Base-by-base conservation (phyloP, 2,888 invertebrate species). In the Drosophila suboccidentalis region DNA sequence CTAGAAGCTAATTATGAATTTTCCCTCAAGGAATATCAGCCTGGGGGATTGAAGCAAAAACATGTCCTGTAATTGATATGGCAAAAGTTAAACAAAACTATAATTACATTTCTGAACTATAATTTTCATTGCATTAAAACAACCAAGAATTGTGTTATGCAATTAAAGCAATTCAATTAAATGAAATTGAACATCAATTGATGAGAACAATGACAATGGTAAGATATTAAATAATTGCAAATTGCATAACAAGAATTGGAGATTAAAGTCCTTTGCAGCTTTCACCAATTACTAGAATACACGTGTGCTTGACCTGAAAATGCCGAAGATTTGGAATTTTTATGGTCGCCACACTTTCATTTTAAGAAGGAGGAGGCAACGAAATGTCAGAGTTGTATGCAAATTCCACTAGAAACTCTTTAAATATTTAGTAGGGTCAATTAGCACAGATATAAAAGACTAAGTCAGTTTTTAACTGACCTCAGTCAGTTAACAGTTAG, bases 301-400 rank as follows among this genome's bases (percentile, higher is more conserved):
- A 36, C 36, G 46, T 44, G 34, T 22, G n/a, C 15, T 44, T 39
- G 49, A 41, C 58, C 49, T 29, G 19, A 43, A 17, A 36, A 26
- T 36, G 9, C 8, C 11, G 34, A 10, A 8, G 13, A 36, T 44
- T 19, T 19, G 1, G 4, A 32, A 11, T 15, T 44, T 36, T 36
- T 22, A 44, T 34, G 11, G 32, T 5, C 11, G 2, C 5, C 5
- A 22, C 49, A 57, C 39, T 57, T 63, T 63, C 22, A 39, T 39
- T 32, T 47, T 6, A n/a, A 34, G 32, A 38, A 38, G 49, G 3
- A 49, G 57, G 41, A 47, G 36, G 29, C 41, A 29, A 17, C 17
- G 22, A 4, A 15, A 32, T 49, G 22, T 43, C 50, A 50, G 36
- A 50, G 58, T 44, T 58, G 58, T 58, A 64, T 64, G 64, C 64